A percentile compares a stretch with the other conserved stretches of the same genome.
Conservation (phyloP, 2,888 invertebrate genomes). For the Xylocampa areola region DNA sequence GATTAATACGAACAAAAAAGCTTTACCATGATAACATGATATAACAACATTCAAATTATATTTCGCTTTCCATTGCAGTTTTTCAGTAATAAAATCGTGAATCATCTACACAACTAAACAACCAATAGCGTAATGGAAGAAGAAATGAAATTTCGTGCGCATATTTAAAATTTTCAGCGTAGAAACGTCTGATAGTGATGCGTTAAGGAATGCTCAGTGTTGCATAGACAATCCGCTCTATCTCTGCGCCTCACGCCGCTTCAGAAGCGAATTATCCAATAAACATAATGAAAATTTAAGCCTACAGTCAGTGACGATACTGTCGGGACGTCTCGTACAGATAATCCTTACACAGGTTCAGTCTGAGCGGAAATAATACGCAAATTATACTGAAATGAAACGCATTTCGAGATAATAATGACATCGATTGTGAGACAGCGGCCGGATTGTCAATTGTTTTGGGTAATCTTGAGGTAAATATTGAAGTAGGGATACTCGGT, state of each 20-base stretch:
- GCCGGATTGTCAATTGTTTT: conserved; percentile 43
- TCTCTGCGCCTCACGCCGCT: conserved; percentile 82
- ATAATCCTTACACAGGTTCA: conserved; percentile 79
- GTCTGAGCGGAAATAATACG: conserved; percentile 73
- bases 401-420: conserved; percentile 60
- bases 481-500: conserved; percentile 1
- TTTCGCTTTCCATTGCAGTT: conserved; percentile 15
- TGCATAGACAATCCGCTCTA: conserved; percentile 87
- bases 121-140: conserved; percentile 11
- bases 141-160: conserved; percentile 2
- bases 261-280: conserved; percentile 87
- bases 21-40: neutral
- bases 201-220: conserved; percentile 83
- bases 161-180: neutral
- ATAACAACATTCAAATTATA: neutral
- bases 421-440: conserved; percentile 55
- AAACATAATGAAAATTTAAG: conserved; percentile 90
- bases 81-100: neutral
- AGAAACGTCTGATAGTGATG: conserved; percentile 64
- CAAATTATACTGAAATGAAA: conserved; percentile 73
- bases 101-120: neutral
- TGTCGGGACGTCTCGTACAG: conserved; percentile 79
- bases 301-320: conserved; percentile 82
- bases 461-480: conserved; percentile 29
- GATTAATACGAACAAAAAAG: conserved; percentile 40